These are phyloP conservation scores for Oryzias curvinotus DNA, from an alignment of 2,113 vertebrate genomes.

Conservation along the genomic window DNA sequence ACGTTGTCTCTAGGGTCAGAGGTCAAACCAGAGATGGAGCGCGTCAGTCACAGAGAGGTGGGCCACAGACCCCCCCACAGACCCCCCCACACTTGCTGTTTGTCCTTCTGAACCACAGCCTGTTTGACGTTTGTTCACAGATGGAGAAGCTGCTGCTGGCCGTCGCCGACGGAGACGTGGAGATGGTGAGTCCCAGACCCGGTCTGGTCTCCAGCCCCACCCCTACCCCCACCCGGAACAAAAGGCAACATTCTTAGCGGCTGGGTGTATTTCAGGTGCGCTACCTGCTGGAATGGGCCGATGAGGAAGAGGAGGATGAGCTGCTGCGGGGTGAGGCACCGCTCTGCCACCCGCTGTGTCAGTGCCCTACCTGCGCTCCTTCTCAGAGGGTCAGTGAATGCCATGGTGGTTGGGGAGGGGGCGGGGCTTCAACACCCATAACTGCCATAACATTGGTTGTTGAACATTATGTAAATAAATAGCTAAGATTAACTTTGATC, in stretches of 20 bases:
- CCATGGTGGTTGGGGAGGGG: neutral
- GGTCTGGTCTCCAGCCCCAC: neutral
- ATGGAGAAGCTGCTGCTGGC: conserved; percentile 95
- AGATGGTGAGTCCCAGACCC: conserved; percentile 86
- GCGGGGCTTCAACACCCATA: too few species aligned
- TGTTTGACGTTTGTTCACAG: conserved; percentile 66
- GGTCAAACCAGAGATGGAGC: conserved; percentile 74
- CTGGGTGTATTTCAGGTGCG: conserved; percentile 81
- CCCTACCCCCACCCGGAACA: accelerated
- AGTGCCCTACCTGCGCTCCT: conserved; percentile 88
- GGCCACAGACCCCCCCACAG: accelerated
- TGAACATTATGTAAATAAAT: too few species aligned
- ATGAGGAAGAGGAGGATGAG: conserved; percentile 83
- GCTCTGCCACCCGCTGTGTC: conserved; percentile 94
- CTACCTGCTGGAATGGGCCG: conserved; percentile 92
- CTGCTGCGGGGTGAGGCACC: conserved; percentile 52
- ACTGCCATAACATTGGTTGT: too few species aligned
- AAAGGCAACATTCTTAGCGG: too few species aligned
- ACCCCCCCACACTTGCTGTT: accelerated
- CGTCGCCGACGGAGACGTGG: conserved; percentile 90
- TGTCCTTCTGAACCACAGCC: neutral
- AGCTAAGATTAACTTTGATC: too few species aligned
- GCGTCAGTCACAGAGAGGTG: conserved; percentile 84
- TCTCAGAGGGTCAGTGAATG: conserved; percentile 82
- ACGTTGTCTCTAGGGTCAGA: conserved; percentile 79